phyloP scores from a whole-genome alignment of 2,888 invertebrate species.

The Ichneumoninae sp. region DNA sequence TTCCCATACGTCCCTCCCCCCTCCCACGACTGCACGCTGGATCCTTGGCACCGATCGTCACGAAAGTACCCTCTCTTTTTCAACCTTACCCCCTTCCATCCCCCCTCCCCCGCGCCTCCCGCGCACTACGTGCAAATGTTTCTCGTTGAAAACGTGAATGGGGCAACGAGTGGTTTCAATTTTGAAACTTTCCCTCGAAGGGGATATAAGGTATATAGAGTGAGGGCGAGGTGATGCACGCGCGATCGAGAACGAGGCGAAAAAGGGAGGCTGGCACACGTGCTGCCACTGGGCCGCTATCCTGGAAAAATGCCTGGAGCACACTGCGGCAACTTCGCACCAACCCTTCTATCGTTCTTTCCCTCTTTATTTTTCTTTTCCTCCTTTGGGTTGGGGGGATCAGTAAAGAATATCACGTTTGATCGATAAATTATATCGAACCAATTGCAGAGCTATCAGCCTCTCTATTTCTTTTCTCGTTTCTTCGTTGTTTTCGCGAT shows the following conservation, averaged over 20 bases:
- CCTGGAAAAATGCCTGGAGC: conserved; percentile 54
- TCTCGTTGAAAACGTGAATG: conserved; percentile 65
- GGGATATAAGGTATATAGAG: conserved; percentile 32
- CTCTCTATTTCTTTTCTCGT: conserved; percentile 23
- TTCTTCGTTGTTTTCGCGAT: conserved; percentile 7
- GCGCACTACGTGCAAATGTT: conserved; percentile 60
- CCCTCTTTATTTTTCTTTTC: conserved; percentile 41
- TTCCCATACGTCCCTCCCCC: conserved; percentile 7
- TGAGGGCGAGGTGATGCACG: conserved; percentile 46
- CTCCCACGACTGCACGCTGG: conserved; percentile 13
- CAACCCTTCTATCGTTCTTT: conserved; percentile 36
- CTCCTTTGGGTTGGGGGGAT: not conserved
- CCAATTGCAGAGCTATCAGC: conserved; percentile 37
- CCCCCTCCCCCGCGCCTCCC: conserved; percentile 25
- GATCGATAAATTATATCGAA: conserved; percentile 55
- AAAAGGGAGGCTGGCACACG: conserved; percentile 54
- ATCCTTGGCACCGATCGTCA: conserved; percentile 55
- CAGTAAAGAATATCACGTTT: conserved; percentile 47
- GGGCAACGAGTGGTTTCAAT: conserved; percentile 69
- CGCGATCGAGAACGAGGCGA: conserved; percentile 62
- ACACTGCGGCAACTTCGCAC: conserved; percentile 49
- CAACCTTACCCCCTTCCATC: conserved; percentile 50
- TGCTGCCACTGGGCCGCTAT: conserved; percentile 50
- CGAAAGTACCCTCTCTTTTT: conserved; percentile 46
- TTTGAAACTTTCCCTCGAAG: conserved; percentile 56